These are phyloP conservation scores for Anarhynchus alexandrinus DNA, from an alignment of 2,113 vertebrate species.

Conservation along the genomic window DNA sequence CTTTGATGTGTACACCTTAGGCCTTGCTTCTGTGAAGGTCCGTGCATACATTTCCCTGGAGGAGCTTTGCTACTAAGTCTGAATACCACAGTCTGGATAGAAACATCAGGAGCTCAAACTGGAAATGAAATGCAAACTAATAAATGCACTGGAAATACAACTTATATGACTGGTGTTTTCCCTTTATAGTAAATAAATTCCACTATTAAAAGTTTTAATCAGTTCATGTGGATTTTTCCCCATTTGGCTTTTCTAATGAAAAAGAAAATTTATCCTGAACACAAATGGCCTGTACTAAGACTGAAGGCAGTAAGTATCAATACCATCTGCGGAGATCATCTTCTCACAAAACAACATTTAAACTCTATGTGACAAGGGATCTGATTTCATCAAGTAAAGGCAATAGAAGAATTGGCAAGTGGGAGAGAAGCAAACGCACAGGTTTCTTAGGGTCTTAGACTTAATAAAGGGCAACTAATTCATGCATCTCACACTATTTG, in stretches of 20 bases:
- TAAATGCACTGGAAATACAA: background rate
- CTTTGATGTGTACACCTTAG: background rate
- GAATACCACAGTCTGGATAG: background rate
- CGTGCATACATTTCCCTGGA: background rate
- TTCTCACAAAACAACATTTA: background rate
- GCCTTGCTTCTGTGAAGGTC: background rate
- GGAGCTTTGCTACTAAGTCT: background rate
- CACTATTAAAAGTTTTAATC: background rate
- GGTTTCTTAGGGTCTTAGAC: background rate
- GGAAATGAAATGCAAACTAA: background rate
- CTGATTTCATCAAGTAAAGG: background rate
- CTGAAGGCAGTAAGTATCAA: background rate
- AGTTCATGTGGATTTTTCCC: background rate
- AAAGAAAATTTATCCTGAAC: background rate
- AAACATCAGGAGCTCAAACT: background rate
- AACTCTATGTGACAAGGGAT: background rate
- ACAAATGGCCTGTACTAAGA: background rate
- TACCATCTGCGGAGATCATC: background rate
- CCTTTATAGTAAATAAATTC: background rate
- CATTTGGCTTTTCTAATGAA: background rate
- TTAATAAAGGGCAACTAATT: background rate
- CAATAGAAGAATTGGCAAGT: background rate
- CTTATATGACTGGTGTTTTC: background rate
- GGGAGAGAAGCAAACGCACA: background rate
- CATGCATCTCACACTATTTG: background rate